Conservation (phyloP, 2,797 vertebrate genomes). For the Sphenodon punctatus region DNA sequence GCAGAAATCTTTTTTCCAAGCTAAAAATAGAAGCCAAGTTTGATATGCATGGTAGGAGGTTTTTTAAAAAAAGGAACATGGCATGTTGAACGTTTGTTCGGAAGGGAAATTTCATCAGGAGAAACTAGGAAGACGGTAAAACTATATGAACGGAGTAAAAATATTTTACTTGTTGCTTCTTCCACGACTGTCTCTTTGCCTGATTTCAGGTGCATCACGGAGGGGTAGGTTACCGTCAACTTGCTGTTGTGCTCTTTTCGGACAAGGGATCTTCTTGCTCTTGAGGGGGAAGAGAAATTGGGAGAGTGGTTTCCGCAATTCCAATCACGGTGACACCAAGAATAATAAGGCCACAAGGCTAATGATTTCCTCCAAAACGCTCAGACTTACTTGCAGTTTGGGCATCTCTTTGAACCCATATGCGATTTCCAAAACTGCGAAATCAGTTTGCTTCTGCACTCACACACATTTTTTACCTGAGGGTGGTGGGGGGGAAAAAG, state of each 20-base stretch:
- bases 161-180: conserved; percentile 41
- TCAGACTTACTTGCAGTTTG: conserved; percentile 86
- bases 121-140: background rate
- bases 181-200: conserved; percentile 7
- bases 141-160: background rate
- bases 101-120: background rate
- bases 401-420: conserved; percentile 85
- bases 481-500: background rate
- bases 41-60: background rate
- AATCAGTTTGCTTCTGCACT: conserved; percentile 84
- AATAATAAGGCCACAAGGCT: background rate
- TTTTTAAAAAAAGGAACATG: too few species aligned
- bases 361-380: background rate
- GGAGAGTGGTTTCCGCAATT: background rate
- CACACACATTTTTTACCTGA: conserved; percentile 92
- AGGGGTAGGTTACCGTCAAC: conserved; percentile 83
- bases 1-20: too few species aligned
- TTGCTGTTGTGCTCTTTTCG: conserved; percentile 95
- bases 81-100: background rate
- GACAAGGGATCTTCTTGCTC: conserved; percentile 78
- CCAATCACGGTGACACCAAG: background rate
- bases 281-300: conserved; percentile 44
- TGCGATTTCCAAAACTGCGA: conserved; percentile 87
- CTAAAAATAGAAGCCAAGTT: background rate
- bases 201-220: conserved; percentile 48